Conservation (phyloP, 2,888 invertebrate species). For the Nasonia oneida region DNA sequence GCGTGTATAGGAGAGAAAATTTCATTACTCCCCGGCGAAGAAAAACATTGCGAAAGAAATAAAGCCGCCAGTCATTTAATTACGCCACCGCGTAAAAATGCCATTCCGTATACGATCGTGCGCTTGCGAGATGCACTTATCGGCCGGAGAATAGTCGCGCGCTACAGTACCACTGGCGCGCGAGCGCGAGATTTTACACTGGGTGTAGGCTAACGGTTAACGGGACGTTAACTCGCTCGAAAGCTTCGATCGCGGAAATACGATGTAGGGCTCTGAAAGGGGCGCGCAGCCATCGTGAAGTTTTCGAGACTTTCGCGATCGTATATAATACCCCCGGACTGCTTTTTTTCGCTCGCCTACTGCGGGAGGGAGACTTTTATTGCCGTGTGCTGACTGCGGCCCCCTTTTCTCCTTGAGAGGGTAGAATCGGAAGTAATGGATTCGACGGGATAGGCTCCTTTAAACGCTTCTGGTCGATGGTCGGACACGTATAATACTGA, state of each 20-base stretch:
- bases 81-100: constrained; percentile 38
- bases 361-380: not conserved
- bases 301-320: not conserved
- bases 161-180: not conserved
- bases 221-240: constrained; percentile 49
- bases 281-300: not conserved
- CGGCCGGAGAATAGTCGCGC: not conserved
- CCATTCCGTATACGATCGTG: not conserved
- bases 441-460: not conserved
- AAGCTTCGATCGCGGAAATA: not conserved
- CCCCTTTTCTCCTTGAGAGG: not conserved
- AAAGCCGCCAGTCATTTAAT: constrained; percentile 45
- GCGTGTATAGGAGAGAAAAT: not conserved
- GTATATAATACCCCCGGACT: not conserved
- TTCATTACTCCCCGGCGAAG: constrained; percentile 20
- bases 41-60: constrained; percentile 3
- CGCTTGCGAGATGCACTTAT: not conserved
- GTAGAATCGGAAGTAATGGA: not conserved
- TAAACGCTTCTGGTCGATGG: too few species aligned
- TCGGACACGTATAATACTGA: too few species aligned
- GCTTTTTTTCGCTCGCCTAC: not conserved
- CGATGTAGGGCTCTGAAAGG: not conserved
- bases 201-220: constrained; percentile 13
- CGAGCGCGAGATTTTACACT: constrained; percentile 16
- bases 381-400: not conserved